Base-by-base conservation (phyloP, 1,140 invertebrate genomes). In the Cherax quadricarinatus region DNA sequence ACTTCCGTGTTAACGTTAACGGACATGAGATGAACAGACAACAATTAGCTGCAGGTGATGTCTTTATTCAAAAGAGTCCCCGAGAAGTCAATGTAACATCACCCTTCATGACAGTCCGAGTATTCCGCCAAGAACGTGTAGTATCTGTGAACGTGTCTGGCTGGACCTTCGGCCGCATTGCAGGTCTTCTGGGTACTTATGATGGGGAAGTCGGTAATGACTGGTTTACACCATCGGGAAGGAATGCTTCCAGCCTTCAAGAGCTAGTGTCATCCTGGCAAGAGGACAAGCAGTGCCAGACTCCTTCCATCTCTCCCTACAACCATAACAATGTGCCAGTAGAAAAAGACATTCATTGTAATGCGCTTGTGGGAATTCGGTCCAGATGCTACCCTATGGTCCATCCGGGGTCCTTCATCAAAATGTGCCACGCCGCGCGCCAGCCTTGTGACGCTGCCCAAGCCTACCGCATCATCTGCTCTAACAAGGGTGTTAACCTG, bases 191-290 rank as follows among this genome's bases (percentile, higher is more conserved):
- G 78, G 88, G 88, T 3, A 81, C 79, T 51, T 82, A 70, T 41
- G 80, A 70, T n/a, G 80, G 80, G 2, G 88, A 89, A 82, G 80
- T 70, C 10, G 88, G 79, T 3, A 73, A 89, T 66, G 88, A 89
- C 60, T 70, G 80, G 53, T 78, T 89, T 18, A 82, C 80, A 80
- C 62, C 88, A 41, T 62, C n/a, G 4, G 88, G 88, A n/a, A 82
- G 10, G 41, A 73, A 9, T 18, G 88, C 88, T 16, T 14, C 79
- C 57, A 49, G 48, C 60, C 57, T 66, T 18, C 48, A 70, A 57
- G 57, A 83, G 12, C 48, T 89, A 51, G 88, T 89, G 60, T 21
- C 79, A 57, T 81, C 88, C 48, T 89, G 88, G 88, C 88, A 89
- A 41, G 88, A 89, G 49, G 80, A 89, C 60, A 79, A 70, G 18